A percentile compares a stretch with the other conserved stretches of the same genome.
These are phyloP conservation scores for Halichondria panicea DNA, from an alignment of 37 sponge, comb jelly and placozoan species.

Conservation along the genomic window DNA sequence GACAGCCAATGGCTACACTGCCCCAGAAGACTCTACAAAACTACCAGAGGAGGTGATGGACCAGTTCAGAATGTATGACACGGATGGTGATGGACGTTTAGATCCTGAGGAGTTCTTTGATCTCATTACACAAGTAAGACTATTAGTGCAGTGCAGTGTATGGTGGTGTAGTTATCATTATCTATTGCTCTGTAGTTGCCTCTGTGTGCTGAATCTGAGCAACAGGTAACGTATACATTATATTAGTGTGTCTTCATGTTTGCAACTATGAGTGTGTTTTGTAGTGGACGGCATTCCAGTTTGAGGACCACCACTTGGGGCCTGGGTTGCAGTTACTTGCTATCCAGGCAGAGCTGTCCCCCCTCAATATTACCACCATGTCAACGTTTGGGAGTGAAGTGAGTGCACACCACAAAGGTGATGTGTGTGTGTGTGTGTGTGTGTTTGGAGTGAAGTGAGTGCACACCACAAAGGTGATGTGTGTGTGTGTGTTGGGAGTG, in stretches of 20 bases:
- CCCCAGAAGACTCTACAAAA: slow-evolving; percentile 10
- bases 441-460: background rate
- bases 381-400: slow-evolving; percentile 37
- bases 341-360: slow-evolving; percentile 45
- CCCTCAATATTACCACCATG: slow-evolving; percentile 59
- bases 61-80: slow-evolving; percentile 61
- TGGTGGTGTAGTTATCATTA: too few species aligned
- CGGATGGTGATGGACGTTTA: slow-evolving; percentile 47
- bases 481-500: background rate
- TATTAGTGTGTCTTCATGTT: background rate
- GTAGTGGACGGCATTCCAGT: slow-evolving; percentile 33
- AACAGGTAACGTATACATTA: too few species aligned
- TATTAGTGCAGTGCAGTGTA: too few species aligned
- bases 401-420: too few species aligned
- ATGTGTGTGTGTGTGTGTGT: too few species aligned
- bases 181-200: background rate
- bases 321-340: slow-evolving; percentile 41
- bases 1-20: slow-evolving; percentile 37
- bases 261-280: background rate
- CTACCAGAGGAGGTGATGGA: slow-evolving; percentile 55
- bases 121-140: too few species aligned
- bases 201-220: too few species aligned
- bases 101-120: slow-evolving; percentile 76
- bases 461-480: background rate
- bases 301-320: slow-evolving; percentile 34